Base-by-base conservation (phyloP, 2,888 invertebrate species). In the Teinopalpus imperialis region DNA sequence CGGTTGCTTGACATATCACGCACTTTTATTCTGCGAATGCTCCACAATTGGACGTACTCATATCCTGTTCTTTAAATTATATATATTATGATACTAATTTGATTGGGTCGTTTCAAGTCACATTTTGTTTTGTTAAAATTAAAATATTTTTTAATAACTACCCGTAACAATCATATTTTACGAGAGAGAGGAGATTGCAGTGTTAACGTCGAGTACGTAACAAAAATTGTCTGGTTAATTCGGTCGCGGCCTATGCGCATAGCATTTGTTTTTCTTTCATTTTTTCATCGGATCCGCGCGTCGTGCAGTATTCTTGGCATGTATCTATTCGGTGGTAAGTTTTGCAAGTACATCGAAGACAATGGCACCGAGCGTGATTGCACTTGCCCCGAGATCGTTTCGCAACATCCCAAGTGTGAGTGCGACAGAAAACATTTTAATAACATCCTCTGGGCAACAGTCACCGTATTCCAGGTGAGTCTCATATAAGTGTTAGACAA, bases 281-380 rank as follows among this genome's bases (percentile, higher is more conserved):
- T 88, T 80, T 81, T 73, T 75, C 86, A 85, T 83, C 51, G 80
- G 74, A 72, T 74, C 66, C 76, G 59, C 80, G 64, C 67, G 32
- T 42, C 85, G 90, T 90, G 90, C 95, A 98, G 98, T 94, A 97
- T 97, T 91, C 95, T 98, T 93, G 98, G 98, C 92, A 98, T 98
- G 97, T 97, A 97, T 93, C 95, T 98, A 91, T 98, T 98, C 93
- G 98, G 98, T 91, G 97, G 98, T 95, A 97, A 97, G 95, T 98
- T 98, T 96, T 98, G 98, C 96, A 97, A 96, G 94, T 95, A 94
- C 93, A 92, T 93, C 90, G 96, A 97, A 90, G 94, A 94, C 83
- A 91, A 91, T 80, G 94, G 93, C 87, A 90, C 89, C 85, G 93
- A 93, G 89, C 93, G 94, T 82, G 95, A 95, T 90, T 98, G 98